These are phyloP conservation scores for Glaucopsyche alexis DNA, from an alignment of 2,888 invertebrate genomes.

Conservation along the genomic window DNA sequence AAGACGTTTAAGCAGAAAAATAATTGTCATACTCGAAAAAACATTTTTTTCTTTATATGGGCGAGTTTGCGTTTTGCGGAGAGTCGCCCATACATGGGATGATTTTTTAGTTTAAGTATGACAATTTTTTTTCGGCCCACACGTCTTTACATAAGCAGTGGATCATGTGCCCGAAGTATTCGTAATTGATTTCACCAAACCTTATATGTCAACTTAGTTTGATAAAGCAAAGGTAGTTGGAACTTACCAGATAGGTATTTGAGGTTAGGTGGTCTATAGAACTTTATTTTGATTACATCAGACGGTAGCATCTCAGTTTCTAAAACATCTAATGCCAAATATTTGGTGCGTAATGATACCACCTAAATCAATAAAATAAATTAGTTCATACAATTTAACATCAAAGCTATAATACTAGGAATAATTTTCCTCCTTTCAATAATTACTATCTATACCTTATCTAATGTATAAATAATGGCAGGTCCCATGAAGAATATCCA, in stretches of 20 bases:
- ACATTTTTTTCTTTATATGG: too few relatives aligned
- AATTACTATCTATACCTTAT: conserved; percentile 83
- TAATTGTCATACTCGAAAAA: too few relatives aligned
- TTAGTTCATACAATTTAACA: not conserved
- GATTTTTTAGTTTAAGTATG: too few relatives aligned
- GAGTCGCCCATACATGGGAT: too few relatives aligned
- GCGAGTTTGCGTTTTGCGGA: too few relatives aligned
- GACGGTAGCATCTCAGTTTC: conserved; percentile 96
- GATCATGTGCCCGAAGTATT: too few relatives aligned
- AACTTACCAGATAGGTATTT: conserved; percentile 88
- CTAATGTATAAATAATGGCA: conserved; percentile 92
- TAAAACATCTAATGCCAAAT: conserved; percentile 94
- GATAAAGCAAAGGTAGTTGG: not conserved
- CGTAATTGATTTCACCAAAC: too few relatives aligned
- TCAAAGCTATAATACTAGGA: not conserved
- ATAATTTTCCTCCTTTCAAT: not conserved
- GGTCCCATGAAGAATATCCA: conserved; percentile 97
- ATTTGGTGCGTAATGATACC: conserved; percentile 93
- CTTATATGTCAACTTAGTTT: too few relatives aligned
- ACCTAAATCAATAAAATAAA: conserved; percentile 73
- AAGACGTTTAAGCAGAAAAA: too few relatives aligned
- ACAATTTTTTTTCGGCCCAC: too few relatives aligned
- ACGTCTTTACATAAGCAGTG: too few relatives aligned
- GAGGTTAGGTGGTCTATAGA: conserved; percentile 96
- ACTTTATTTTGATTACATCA: conserved; percentile 95